phyloP scores from a whole-genome alignment of 2,888 invertebrate species.

The Diplolepis rosae region DNA sequence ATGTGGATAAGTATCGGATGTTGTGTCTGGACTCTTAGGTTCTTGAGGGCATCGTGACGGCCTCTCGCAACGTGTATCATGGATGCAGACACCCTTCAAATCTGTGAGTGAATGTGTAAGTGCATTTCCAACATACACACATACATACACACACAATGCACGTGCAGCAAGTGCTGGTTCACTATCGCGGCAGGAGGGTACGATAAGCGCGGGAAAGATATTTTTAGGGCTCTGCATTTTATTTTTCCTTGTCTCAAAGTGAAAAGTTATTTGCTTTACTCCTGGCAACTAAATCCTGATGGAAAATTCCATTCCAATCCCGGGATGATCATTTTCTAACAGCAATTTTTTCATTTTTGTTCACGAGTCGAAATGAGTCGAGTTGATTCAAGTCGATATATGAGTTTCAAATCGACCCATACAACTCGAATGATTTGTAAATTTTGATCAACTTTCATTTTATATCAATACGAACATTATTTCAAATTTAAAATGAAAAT shows the following conservation, averaged over 20 bases:
- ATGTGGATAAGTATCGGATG: conserved; percentile 47
- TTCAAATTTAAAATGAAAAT: too few relatives aligned
- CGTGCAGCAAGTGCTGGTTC: conserved; percentile 61
- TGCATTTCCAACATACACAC: conserved; percentile 52
- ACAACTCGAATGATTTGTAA: too few relatives aligned
- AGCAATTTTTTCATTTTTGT: too few relatives aligned
- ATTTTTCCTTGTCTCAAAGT: conserved; percentile 44
- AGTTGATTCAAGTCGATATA: too few relatives aligned
- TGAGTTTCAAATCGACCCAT: too few relatives aligned
- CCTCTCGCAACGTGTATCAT: conserved; percentile 58
- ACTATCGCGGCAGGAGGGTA: conserved; percentile 51
- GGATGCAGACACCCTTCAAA: conserved; percentile 66
- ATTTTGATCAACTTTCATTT: too few relatives aligned
- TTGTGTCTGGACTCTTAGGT: conserved; percentile 51
- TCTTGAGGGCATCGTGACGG: conserved; percentile 44
- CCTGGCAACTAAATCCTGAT: not conserved
- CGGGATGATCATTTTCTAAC: too few relatives aligned
- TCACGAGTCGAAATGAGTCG: too few relatives aligned
- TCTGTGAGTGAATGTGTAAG: conserved; percentile 44
- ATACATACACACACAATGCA: conserved; percentile 54
- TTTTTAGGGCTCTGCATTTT: conserved; percentile 58
- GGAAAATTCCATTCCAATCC: not conserved
- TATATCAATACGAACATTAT: too few relatives aligned
- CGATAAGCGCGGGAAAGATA: conserved; percentile 60
- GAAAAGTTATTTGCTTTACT: conserved; percentile 15